Evolutionary conservation across 2,113 vertebrate genomes (phyloP), one percentile per base, ranked within the genome.

Genomic region (Aldabrachelys gigantea): DNA sequence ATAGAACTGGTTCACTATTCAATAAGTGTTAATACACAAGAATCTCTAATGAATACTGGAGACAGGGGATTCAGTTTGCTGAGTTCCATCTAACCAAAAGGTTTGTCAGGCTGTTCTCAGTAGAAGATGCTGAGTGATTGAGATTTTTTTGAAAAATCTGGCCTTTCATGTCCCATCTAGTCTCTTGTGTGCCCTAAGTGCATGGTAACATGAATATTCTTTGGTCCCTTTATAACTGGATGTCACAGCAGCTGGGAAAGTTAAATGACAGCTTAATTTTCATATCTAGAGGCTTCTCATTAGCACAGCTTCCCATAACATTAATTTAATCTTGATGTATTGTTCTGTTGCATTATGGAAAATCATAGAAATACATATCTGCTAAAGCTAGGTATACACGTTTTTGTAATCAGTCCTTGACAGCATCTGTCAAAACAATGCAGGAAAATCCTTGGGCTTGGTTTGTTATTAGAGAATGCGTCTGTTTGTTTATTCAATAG

Each of bases 351-450:
- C 53, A 47, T 47, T 65, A 54, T 57, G 89, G 85, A 96, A 90
- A 90, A 95, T 88, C 21, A 3, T 8, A 14, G 80, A 44, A 90
- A 47, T 95, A 90, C 92, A 53, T 91, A 83, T 79, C 85, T 96
- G 82, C 54, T 21, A 53, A 52, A 31, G 25, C 47, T 92, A 88
- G 94, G 89, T 97, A 72, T 91, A 44, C 82, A 95, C 14, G 88
- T 56, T 97, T 96, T 89, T 97, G 38, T 91, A 97, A 91, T 89
- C 80, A 53, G 8, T 50, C 89, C 56, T 89, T 95, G 93, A 86
- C 69, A 96, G 88, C 94, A 94, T 88, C 81, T 96, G 94, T 91
- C 81, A 95, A 96, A 97, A 97, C 88, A 98, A 41, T 69, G 92
- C 76, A 95, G 95, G 82, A 97, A 96, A 97, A 93, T 93, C 29